Evolutionary conservation across 92 coral and sea anemone species (phyloP).

Genomic region (Palythoa caribaeorum): DNA sequence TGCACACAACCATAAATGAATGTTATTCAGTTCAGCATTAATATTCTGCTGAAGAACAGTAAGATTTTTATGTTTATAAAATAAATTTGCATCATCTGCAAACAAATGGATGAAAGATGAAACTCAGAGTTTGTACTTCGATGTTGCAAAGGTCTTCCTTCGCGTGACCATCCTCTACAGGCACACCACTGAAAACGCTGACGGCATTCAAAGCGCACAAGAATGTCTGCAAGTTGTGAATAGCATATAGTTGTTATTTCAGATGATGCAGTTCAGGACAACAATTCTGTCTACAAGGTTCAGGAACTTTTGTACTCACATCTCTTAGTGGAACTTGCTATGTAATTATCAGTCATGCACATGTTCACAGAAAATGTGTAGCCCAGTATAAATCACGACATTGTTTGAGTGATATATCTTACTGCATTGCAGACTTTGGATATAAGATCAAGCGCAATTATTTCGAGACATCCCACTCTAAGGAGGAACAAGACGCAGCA

Average conservation of each 20-base stretch:
- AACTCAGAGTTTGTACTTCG: conserved; percentile 55
- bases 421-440: conserved; percentile 54
- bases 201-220: conserved; percentile 32
- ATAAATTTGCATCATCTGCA: too few species aligned
- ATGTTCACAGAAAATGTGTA: conserved; percentile 15
- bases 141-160: conserved; percentile 59
- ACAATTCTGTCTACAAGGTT: conserved; percentile 27
- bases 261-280: conserved; percentile 35
- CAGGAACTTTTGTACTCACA: conserved; percentile 25
- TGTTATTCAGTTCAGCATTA: too few species aligned
- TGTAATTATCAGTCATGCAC: conserved; percentile 32
- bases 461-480: too few species aligned
- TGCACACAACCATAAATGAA: too few species aligned
- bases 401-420: conserved; percentile 19
- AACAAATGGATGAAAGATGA: conserved; percentile 33
- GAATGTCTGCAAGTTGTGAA: conserved; percentile 32
- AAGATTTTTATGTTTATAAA: too few species aligned
- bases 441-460: neutral
- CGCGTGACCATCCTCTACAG: conserved; percentile 24
- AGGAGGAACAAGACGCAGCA: too few species aligned
- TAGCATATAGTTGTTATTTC: conserved; percentile 21
- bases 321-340: conserved; percentile 26
- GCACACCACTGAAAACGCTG: conserved; percentile 43
- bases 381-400: conserved; percentile 29
- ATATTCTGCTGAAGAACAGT: too few species aligned